Evolutionary conservation across 2,888 invertebrate genomes (phyloP).

Genomic region (Cryptocephalus moraei): DNA sequence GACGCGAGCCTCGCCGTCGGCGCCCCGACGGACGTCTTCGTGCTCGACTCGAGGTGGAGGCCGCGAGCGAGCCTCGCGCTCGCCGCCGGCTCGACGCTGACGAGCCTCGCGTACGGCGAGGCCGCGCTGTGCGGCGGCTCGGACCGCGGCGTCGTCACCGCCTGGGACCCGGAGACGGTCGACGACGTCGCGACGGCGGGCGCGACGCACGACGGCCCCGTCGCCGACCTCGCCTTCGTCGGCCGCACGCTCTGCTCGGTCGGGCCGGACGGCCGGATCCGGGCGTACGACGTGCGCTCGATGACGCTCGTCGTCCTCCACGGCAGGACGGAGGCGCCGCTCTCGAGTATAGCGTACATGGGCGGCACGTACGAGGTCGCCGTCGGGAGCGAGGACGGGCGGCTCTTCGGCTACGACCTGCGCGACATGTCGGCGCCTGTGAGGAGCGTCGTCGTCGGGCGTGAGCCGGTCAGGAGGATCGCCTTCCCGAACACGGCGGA

Average conservation of each 20-base stretch:
- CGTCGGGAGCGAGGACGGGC: slow-evolving; percentile 18
- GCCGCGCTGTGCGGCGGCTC: slow-evolving; percentile 9
- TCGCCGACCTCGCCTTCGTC: slow-evolving; percentile 20
- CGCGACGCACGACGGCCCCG: slow-evolving; percentile 13
- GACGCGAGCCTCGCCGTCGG: slow-evolving; percentile 22
- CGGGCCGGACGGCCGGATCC: slow-evolving; percentile 19
- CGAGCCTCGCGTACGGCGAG: slow-evolving; percentile 16
- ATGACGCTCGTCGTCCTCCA: slow-evolving; percentile 3
- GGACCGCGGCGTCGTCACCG: slow-evolving; percentile 17
- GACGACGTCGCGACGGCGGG: slow-evolving; percentile 8
- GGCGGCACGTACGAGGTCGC: slow-evolving; percentile 17
- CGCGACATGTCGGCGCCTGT: slow-evolving; percentile 20
- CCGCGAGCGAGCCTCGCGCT: slow-evolving; percentile 19
- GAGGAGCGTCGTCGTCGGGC: slow-evolving; percentile 16
- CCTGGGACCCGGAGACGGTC: slow-evolving; percentile 20
- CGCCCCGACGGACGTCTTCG: slow-evolving; percentile 15
- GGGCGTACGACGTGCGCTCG: slow-evolving; percentile 18
- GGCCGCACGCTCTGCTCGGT: slow-evolving; percentile 17
- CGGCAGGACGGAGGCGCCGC: slow-evolving; percentile 10
- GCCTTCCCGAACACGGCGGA: slow-evolving; percentile 9
- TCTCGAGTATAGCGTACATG: slow-evolving; percentile 18
- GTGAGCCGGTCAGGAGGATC: slow-evolving; percentile 19
- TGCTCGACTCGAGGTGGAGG: slow-evolving; percentile 16
- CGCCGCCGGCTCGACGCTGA: slow-evolving; percentile 18
- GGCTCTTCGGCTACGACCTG: slow-evolving; percentile 20